Evolutionary conservation across 2,797 vertebrate species (phyloP).

Genomic region (Enteromius trimaculatus): DNA sequence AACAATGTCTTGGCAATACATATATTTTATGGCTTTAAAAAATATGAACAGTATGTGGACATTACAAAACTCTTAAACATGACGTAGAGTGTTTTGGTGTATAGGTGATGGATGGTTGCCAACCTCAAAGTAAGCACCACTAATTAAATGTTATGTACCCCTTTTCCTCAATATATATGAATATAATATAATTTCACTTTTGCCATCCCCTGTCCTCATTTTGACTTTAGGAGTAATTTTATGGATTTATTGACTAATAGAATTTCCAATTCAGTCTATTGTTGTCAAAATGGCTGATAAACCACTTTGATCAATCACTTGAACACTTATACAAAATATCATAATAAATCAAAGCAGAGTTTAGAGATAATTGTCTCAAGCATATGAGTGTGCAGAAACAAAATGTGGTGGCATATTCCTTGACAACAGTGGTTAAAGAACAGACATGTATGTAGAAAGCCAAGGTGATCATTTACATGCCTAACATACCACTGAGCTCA

Average conservation of each 20-base stretch:
- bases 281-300: conserved; percentile 9
- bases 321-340: neutral
- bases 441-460: conserved; percentile 17
- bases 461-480: conserved; percentile 26
- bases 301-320: conserved; percentile 1
- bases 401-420: neutral
- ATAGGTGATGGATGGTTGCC: neutral
- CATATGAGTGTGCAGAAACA: neutral
- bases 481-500: conserved; percentile 39
- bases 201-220: neutral
- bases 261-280: neutral
- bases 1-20: neutral
- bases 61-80: neutral
- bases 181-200: too few relatives aligned
- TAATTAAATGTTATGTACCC: neutral
- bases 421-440: neutral
- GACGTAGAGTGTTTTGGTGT: neutral
- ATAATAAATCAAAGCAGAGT: conserved; percentile 10
- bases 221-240: neutral
- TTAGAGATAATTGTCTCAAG: neutral
- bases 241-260: conserved; percentile 24
- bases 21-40: neutral
- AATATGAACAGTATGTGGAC: neutral
- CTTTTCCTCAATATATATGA: neutral
- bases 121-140: neutral